phyloP scores from a whole-genome alignment of 2,888 invertebrate species.

The Cantharis lateralis region DNA sequence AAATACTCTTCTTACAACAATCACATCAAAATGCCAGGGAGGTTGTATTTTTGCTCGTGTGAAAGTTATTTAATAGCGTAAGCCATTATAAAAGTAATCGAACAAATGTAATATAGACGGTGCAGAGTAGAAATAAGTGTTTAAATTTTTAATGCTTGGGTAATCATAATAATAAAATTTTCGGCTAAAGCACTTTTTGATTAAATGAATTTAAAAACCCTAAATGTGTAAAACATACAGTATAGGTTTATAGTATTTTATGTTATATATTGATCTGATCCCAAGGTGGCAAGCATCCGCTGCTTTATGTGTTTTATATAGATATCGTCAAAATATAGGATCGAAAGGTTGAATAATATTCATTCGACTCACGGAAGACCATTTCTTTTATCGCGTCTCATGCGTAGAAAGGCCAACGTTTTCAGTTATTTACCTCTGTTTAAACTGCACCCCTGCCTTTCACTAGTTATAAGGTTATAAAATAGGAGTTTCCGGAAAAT shows the following conservation, averaged over 20 bases:
- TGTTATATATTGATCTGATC: conserved; percentile 35
- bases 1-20: neutral
- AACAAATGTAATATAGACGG: neutral
- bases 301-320: conserved; percentile 43
- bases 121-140: neutral
- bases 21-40: too few species aligned
- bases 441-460: conserved; percentile 36
- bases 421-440: conserved; percentile 44
- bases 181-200: conserved; percentile 25
- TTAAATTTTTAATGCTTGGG: neutral
- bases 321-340: conserved; percentile 41
- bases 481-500: conserved; percentile 34
- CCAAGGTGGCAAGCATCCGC: conserved; percentile 36
- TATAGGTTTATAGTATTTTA: conserved; percentile 36
- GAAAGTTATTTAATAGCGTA: too few species aligned
- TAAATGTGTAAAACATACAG: conserved; percentile 36
- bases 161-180: neutral
- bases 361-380: conserved; percentile 41
- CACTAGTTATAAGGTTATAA: conserved; percentile 37
- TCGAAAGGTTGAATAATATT: conserved; percentile 40
- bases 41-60: too few species aligned
- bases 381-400: conserved; percentile 44
- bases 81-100: neutral
- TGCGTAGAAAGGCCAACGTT: conserved; percentile 41
- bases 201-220: conserved; percentile 29